Evolutionary conservation across 2,113 vertebrate genomes (phyloP).

Genomic region (Urocynchramus pylzowi): DNA sequence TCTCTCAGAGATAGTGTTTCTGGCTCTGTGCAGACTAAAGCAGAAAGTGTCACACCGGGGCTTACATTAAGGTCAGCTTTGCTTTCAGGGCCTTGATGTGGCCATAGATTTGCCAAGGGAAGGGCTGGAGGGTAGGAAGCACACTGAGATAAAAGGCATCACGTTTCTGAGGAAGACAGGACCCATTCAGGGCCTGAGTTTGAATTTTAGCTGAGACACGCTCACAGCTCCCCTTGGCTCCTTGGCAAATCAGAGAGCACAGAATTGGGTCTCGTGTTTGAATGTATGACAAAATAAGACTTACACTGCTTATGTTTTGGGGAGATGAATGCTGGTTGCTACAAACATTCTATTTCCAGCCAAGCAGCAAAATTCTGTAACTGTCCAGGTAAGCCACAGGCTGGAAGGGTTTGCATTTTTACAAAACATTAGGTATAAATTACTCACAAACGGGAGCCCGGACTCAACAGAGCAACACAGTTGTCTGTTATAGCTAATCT

Average conservation of each 20-base stretch:
- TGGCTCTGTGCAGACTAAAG: background rate
- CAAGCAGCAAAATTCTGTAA: background rate
- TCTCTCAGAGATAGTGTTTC: background rate
- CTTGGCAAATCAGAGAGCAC: background rate
- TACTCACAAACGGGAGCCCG: background rate
- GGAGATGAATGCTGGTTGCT: background rate
- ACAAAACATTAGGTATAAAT: background rate
- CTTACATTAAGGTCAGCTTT: background rate
- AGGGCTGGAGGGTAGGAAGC: background rate
- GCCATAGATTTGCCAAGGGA: background rate
- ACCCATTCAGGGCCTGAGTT: background rate
- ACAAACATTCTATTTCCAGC: background rate
- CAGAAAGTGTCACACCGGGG: background rate
- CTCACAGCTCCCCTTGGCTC: background rate
- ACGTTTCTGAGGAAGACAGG: background rate
- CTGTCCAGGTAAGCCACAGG: background rate
- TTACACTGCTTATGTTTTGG: background rate
- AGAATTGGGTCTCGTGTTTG: background rate
- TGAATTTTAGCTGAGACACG: background rate
- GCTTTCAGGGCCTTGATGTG: background rate
- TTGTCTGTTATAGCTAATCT: conserved; percentile 24
- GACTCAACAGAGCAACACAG: background rate
- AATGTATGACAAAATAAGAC: background rate
- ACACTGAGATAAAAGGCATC: background rate
- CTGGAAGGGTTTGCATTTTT: background rate